Evolutionary conservation across 2,113 vertebrate species (phyloP).

Genomic region (Propithecus coquereli): DNA sequence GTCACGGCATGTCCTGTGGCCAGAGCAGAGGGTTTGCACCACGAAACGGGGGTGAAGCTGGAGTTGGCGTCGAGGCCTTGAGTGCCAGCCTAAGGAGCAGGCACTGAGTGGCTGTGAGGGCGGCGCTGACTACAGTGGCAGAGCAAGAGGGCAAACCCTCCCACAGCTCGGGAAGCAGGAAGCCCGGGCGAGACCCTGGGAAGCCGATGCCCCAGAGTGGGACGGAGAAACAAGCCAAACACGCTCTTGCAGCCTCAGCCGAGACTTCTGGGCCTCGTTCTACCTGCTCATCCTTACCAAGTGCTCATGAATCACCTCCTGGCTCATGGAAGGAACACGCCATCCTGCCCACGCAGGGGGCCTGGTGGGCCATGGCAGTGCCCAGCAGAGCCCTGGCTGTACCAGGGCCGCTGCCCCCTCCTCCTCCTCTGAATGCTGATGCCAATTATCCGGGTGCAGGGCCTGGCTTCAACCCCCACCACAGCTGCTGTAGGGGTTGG

Average conservation of each 20-base stretch:
- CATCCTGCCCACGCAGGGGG: not conserved
- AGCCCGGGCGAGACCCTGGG: fast-evolving
- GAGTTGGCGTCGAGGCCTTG: not conserved
- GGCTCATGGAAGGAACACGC: not conserved
- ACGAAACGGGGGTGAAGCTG: fast-evolving
- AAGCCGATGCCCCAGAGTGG: fast-evolving
- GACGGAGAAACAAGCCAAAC: not conserved
- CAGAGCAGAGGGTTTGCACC: not conserved
- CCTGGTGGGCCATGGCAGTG: not conserved
- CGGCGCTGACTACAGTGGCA: not conserved
- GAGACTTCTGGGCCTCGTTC: not conserved
- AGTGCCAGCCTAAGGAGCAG: not conserved
- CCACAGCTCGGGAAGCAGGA: fast-evolving
- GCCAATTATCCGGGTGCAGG: fast-evolving
- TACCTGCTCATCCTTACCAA: not conserved
- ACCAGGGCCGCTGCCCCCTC: not conserved
- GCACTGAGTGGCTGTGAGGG: not conserved
- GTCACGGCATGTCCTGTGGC: fast-evolving
- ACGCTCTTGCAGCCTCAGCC: not conserved
- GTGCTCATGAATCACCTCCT: not conserved
- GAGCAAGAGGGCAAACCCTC: not conserved
- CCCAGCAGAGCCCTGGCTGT: not conserved
- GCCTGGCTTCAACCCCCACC: not conserved
- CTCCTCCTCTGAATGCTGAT: not conserved
- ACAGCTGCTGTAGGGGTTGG: fast-evolving